Evolutionary conservation across 92 coral and sea anemone species (phyloP).

Genomic region (Plumapathes pennacea): DNA sequence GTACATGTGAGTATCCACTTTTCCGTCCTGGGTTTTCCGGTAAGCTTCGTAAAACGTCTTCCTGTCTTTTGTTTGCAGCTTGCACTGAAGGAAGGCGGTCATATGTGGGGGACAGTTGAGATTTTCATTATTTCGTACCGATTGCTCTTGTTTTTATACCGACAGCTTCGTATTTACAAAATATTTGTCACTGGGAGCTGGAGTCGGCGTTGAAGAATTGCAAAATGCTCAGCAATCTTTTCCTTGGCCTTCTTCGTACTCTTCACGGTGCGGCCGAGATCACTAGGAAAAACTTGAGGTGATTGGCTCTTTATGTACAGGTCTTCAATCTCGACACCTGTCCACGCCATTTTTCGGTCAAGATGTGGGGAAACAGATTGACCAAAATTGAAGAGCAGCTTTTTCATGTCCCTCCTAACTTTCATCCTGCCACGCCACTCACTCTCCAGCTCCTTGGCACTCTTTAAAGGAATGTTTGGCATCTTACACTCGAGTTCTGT

Average conservation of each 20-base stretch:
- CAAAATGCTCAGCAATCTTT: background rate
- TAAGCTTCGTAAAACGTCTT: too few species aligned
- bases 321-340: background rate
- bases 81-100: too few species aligned
- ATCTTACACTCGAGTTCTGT: background rate
- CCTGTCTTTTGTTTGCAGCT: too few species aligned
- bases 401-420: background rate
- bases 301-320: background rate
- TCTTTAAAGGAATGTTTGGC: background rate
- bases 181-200: too few species aligned
- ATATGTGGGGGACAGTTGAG: too few species aligned
- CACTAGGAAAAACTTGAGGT: background rate
- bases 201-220: too few species aligned
- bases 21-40: too few species aligned
- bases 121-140: too few species aligned
- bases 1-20: too few species aligned
- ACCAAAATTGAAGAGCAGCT: constrained; percentile 3
- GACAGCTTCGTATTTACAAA: too few species aligned
- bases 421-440: background rate
- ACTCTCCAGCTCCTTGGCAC: background rate
- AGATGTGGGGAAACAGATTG: background rate
- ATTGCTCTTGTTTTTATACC: too few species aligned
- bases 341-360: background rate
- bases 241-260: background rate
- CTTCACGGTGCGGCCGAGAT: background rate